These are phyloP conservation scores for Arctocebus calabarensis DNA, from an alignment of 2,797 vertebrate species.

Conservation along the genomic window DNA sequence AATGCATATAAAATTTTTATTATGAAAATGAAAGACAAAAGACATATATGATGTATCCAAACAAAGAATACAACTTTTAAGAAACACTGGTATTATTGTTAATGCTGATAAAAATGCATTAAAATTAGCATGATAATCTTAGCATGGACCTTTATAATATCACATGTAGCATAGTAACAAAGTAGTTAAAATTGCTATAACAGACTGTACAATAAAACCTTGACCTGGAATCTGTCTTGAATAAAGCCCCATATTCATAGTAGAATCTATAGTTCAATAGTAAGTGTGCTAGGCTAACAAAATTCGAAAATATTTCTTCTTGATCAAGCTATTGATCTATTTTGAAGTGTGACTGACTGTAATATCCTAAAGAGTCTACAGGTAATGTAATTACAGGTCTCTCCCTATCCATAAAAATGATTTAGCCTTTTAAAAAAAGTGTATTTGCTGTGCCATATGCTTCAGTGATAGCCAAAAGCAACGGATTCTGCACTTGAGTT, in stretches of 20 bases:
- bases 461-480: not conserved
- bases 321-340: not conserved
- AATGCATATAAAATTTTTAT: not conserved
- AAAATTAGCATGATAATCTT: not conserved
- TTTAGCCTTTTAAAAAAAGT: not conserved
- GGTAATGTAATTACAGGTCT: slow-evolving; percentile 38
- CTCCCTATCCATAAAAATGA: slow-evolving; percentile 34
- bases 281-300: not conserved
- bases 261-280: not conserved
- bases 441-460: not conserved
- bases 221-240: not conserved
- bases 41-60: not conserved
- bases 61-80: not conserved
- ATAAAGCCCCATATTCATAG: not conserved
- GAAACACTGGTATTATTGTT: not conserved
- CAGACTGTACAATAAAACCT: not conserved
- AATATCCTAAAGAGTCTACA: slow-evolving; percentile 16
- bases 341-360: slow-evolving; percentile 14
- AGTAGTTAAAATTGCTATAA: slow-evolving; percentile 23
- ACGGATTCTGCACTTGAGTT: not conserved
- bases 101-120: not conserved
- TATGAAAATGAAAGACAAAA: slow-evolving; percentile 26
- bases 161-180: not conserved
- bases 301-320: slow-evolving; percentile 2
- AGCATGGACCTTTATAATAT: not conserved